These are phyloP conservation scores for Oligia latruncula DNA, from an alignment of 2,888 invertebrate genomes.

Conservation along the genomic window DNA sequence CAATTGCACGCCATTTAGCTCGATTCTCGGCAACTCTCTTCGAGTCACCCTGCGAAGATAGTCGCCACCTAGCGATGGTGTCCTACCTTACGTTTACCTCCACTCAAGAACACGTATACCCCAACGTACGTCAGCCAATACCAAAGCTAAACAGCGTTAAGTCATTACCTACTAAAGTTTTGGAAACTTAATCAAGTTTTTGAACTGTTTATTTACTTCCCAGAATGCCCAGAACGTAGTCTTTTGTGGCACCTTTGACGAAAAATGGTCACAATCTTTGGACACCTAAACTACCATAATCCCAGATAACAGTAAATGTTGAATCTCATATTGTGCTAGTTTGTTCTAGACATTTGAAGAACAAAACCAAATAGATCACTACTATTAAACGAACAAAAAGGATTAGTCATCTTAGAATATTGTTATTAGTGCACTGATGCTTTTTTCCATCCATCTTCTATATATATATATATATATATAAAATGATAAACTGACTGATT, in stretches of 20 bases:
- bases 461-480: too few relatives aligned
- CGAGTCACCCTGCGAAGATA: too few relatives aligned
- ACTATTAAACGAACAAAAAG: not conserved
- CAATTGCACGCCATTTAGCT: too few relatives aligned
- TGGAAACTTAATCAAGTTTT: not conserved
- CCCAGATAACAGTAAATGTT: not conserved
- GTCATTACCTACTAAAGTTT: not conserved
- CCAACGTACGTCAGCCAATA: not conserved
- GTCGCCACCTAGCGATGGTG: too few relatives aligned
- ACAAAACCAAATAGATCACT: not conserved
- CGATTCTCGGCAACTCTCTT: too few relatives aligned
- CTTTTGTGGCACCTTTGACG: not conserved
- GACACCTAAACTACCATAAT: too few relatives aligned
- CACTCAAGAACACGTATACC: too few relatives aligned
- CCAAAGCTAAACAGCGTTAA: not conserved
- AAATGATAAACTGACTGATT: too few relatives aligned
- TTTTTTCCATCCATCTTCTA: conserved; percentile 24
- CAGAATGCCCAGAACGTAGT: not conserved
- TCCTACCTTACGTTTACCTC: too few relatives aligned
- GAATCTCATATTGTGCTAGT: not conserved
- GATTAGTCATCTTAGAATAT: conserved; percentile 17
- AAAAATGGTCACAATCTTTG: not conserved
- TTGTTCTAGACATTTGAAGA: not conserved
- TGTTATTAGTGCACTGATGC: conserved; percentile 1
- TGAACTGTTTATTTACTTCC: not conserved